Evolutionary conservation across 2,113 vertebrate species (phyloP), one percentile per base, ranked within the genome.

Genomic region (Aphelocoma coerulescens): DNA sequence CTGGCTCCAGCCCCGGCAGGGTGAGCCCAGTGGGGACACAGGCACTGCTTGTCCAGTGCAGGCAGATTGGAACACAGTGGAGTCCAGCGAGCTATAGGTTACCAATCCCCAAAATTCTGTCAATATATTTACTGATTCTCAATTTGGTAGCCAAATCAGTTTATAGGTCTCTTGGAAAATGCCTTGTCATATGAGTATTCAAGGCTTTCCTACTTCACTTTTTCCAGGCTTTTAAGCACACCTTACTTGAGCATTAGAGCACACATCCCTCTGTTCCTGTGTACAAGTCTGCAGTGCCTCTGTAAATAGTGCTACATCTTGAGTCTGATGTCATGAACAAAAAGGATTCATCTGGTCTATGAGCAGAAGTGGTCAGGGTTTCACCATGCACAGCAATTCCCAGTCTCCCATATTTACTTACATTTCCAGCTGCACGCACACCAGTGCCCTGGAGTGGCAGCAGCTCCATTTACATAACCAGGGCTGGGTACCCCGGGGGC

Each of bases 1-100:
- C 61, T 5, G 4, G 51, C 78, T 65, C 16, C 11, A 3, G 57
- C 21, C 46, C 5, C 3, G 59, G 33, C 23, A 12, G 6, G 13
- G 27, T 4, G 71, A 69, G 9, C 78, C 51, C 61, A 1, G 18
- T 0, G 1, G 18, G 5, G 62, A 5, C 17, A 7, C 37, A 2
- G 39, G 21, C 54, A 3, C 2, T 54, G 26, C 54, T n/a, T 3
- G 21, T 48, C n/a, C 52, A 18, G 14, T 3, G 13, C 28, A 10
- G 41, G 58, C 61, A 13, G 55, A 0, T 0, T 3, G 55, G 13
- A n/a, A 19, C 3, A 0, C 71, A 55, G 13, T 0, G 18, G 18
- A 49, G 37, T 32, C 55, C 63, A 33, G 67, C 32, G 7, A 55
- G 24, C 23, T 6, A 2, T 0, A 8, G 35, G 17, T 65, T 72